Evolutionary conservation across 2,888 invertebrate species (phyloP).

Genomic region (Cerastis leucographa): DNA sequence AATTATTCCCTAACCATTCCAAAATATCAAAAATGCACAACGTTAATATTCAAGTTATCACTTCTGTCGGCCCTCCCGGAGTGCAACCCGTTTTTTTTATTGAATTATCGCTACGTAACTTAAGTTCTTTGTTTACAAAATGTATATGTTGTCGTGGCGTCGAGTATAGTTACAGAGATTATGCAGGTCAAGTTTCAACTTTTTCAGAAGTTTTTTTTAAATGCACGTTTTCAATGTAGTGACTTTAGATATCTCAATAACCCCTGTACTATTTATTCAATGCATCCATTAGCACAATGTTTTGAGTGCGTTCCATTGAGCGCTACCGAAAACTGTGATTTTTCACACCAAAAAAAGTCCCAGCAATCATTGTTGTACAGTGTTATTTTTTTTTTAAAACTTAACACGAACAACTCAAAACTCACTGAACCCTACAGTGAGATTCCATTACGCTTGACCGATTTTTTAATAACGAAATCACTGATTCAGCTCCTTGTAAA

Average conservation of each 20-base stretch:
- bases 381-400: background rate
- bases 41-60: too few relatives aligned
- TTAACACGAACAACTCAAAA: background rate
- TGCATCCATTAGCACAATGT: background rate
- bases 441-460: conserved; percentile 31
- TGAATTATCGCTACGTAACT: too few relatives aligned
- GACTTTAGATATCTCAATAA: too few relatives aligned
- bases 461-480: conserved; percentile 61
- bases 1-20: too few relatives aligned
- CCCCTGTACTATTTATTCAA: background rate
- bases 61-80: too few relatives aligned
- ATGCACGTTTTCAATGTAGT: background rate
- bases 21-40: too few relatives aligned
- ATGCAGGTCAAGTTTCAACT: background rate
- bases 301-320: background rate
- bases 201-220: background rate
- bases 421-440: background rate
- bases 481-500: conserved; percentile 53
- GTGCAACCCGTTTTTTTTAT: too few relatives aligned
- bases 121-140: too few relatives aligned
- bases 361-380: background rate
- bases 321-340: background rate
- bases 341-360: background rate
- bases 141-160: too few relatives aligned
- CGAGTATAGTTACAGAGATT: too few relatives aligned